phyloP scores from a whole-genome alignment of 2,888 invertebrate genomes.

The Drosophila formosana region DNA sequence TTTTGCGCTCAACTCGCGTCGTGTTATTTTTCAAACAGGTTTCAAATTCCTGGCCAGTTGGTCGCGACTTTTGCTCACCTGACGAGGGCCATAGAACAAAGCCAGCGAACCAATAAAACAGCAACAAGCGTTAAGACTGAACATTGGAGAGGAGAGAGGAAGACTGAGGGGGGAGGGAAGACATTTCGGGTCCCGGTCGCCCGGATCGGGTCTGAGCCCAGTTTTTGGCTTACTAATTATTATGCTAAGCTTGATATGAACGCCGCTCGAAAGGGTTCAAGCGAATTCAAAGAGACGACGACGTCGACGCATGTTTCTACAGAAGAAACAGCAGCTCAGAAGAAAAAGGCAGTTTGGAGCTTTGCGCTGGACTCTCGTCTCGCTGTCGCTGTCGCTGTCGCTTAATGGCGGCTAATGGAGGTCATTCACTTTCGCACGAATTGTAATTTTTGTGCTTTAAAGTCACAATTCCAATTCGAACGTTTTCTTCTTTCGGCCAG shows the following conservation, averaged over 20 bases:
- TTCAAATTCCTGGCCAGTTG: conserved; percentile 76
- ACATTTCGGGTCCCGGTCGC: conserved; percentile 41
- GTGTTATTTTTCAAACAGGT: conserved; percentile 66
- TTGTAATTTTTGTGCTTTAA: conserved; percentile 81
- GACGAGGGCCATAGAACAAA: conserved; percentile 52
- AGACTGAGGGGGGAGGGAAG: neutral
- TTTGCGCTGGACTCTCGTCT: conserved; percentile 42
- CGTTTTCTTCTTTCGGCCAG: conserved; percentile 46
- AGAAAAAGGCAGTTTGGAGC: conserved; percentile 14
- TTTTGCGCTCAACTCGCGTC: conserved; percentile 30
- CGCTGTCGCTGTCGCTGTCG: conserved; percentile 29
- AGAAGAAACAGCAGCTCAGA: conserved; percentile 10
- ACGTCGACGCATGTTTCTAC: conserved; percentile 47
- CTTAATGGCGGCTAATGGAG: conserved; percentile 85
- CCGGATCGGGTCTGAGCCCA: conserved; percentile 55
- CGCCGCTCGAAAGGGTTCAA: conserved; percentile 56
- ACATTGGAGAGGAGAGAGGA: neutral
- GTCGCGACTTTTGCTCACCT: conserved; percentile 56
- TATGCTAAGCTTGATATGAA: conserved; percentile 70
- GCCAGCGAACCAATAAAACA: conserved; percentile 56
- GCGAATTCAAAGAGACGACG: conserved; percentile 58
- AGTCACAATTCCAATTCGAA: conserved; percentile 68
- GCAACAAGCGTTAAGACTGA: neutral
- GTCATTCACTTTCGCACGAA: conserved; percentile 85
- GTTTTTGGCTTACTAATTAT: conserved; percentile 75